Conservation (phyloP, 2,113 vertebrate genomes). For the Pterocles burchelli region DNA sequence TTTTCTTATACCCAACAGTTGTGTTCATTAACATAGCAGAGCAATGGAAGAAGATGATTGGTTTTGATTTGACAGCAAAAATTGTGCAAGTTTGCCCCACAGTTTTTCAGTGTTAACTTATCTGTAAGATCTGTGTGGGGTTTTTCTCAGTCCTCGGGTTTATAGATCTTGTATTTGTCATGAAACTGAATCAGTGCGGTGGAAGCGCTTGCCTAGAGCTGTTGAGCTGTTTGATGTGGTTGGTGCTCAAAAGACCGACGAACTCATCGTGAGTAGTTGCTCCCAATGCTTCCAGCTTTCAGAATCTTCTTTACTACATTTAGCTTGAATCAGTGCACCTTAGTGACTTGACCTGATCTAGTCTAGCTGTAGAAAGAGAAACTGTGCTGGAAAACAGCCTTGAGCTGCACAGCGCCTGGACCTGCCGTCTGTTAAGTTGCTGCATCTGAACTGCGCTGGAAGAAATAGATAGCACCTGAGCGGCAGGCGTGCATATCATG, state of each 20-base stretch:
- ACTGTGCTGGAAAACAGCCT: background rate
- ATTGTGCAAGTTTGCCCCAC: background rate
- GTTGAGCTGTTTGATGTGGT: background rate
- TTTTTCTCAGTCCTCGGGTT: background rate
- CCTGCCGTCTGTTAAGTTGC: background rate
- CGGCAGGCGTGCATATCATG: accelerated
- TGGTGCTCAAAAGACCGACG: background rate
- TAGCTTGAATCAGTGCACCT: constrained; percentile 17
- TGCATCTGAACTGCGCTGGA: background rate
- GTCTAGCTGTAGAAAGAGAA: background rate
- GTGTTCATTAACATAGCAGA: background rate
- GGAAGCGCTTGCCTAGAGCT: background rate
- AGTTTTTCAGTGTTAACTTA: background rate
- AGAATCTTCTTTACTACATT: constrained; percentile 24
- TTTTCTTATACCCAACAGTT: background rate
- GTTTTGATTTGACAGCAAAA: background rate
- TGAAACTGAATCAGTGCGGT: background rate
- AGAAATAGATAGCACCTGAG: background rate
- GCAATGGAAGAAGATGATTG: background rate
- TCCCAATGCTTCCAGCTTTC: constrained; percentile 26
- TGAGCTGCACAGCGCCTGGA: background rate
- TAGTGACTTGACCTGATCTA: background rate
- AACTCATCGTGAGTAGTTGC: background rate
- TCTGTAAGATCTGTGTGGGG: background rate
- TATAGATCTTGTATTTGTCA: background rate